Base-by-base conservation (phyloP, 2,888 invertebrate species). In the Melieria picta region DNA sequence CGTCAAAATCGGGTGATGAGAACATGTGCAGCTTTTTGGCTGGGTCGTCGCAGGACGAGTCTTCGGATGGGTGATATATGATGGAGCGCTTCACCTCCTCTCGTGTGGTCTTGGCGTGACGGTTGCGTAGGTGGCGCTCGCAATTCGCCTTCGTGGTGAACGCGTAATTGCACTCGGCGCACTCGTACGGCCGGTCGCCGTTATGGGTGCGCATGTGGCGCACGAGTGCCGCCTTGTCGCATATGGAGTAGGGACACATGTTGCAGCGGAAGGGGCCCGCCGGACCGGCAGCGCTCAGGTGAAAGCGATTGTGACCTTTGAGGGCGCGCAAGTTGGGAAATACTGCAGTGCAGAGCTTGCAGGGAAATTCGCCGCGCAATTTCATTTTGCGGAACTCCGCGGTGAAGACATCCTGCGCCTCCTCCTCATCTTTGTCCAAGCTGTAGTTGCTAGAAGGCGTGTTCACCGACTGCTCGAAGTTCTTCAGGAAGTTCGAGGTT, bases 81-180 rank as follows among this genome's bases (percentile, higher is more conserved):
- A 97, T 94, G 6, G 94, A 91, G 76, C 92, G 92, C 83, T 96
- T 95, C 0, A 97, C 94, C 79, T 97, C 96, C 78, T 96, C 95
- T 69, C 96, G 90, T 2, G 93, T 93, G 1, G 92, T 90, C 86
- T 95, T 95, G 0, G 93, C 92, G 82, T 98, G 98, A 43, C 96
- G 91, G 85, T 98, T 98, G 76, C 97, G 90, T 79, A 98, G 89
- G 85, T 98, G 98, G 6, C 98, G 90, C 87, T 98, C 98, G 85
- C 98, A 98, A 84, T 98, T 98, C 1, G 98, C 97, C 88, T 98
- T 97, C 0, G 98, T 98, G 45, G 98, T 98, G 86, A 98, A 98
- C 4, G 97, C 97, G 83, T 96, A 97, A 82, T 95, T 95, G 86
- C 98, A 98, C n/a, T 97, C 90, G 0, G 93, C 92, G 83, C 98